Evolutionary conservation across 2,113 vertebrate species (phyloP), one percentile per base, ranked within the genome.

Genomic region (Nothobranchius furzeri): DNA sequence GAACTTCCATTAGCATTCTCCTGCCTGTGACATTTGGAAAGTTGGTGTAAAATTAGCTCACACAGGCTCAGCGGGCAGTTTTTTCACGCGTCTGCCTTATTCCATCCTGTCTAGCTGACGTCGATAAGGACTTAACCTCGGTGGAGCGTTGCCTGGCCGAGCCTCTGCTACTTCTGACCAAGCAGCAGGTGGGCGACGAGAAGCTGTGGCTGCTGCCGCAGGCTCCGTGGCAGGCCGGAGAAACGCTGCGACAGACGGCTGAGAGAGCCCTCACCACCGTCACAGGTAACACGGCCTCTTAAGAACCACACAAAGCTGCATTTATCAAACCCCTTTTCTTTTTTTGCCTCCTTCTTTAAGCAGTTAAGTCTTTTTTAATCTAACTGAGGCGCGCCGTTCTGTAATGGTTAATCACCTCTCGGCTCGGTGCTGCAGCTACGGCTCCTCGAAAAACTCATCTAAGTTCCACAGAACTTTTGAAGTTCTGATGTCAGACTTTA

Each of bases 151-250:
- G 93, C 81, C 87, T 98, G 63, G 92, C 93, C 37, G 88, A 93
- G 66, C 94, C 92, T 40, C 88, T 99, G 64, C 69, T 96, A 42
- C 90, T 99, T 6, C 78, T 99, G 87, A 92, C 94, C 25, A 92
- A 93, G 86, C 93, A 96, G 85, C 94, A 93, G 64, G 76, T 97
- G 0, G 95, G 93, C 3, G 85, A 80, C 15, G 77, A 94, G 72
- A 93, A 95, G 35, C 14, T 95, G 51, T 99, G 97, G 98, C 86
- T 98, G 48, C 83, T 99, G 60, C 97, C 98, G 58, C 97, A 99
- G 85, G 73, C 78, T 6, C 90, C 91, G 58, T 99, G 98, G 98
- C 90, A 93, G 81, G 82, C 89, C 2, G 96, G 96, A 73, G 98
- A 99, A 80, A 97, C 94, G 0, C 90, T 98, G 71, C 90, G 95